Conservation (phyloP, 2,888 invertebrate species). For the Campoletis raptor region DNA sequence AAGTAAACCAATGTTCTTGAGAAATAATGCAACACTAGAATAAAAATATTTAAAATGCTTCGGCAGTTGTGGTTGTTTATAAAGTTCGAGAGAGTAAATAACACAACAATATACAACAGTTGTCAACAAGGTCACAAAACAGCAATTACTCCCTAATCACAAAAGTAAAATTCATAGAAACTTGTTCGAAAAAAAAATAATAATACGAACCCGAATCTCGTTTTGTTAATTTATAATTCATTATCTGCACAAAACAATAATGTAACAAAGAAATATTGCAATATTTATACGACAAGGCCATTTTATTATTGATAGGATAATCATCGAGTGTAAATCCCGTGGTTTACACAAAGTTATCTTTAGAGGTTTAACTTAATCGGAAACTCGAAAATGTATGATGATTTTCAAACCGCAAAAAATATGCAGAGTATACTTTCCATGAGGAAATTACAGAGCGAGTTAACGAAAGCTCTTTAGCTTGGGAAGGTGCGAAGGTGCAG, state of each 20-base stretch:
- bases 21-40: neutral
- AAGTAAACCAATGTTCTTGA: neutral
- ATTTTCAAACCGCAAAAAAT: neutral
- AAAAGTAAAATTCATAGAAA: neutral
- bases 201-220: neutral
- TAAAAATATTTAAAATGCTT: neutral
- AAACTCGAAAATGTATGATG: neutral
- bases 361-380: neutral
- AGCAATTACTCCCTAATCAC: neutral
- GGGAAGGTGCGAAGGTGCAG: constrained; percentile 73
- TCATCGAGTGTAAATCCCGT: neutral
- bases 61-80: neutral
- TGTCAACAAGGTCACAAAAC: neutral
- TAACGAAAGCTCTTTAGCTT: constrained; percentile 24
- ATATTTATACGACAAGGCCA: neutral
- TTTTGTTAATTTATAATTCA: neutral
- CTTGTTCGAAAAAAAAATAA: neutral
- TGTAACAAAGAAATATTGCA: neutral
- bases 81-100: neutral
- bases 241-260: neutral
- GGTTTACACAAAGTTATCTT: neutral
- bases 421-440: neutral
- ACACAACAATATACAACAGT: constrained; percentile 2
- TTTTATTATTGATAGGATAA: neutral
- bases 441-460: constrained; percentile 23